Conservation (phyloP, 1,140 invertebrate genomes). For the Camponotus floridanus region DNA sequence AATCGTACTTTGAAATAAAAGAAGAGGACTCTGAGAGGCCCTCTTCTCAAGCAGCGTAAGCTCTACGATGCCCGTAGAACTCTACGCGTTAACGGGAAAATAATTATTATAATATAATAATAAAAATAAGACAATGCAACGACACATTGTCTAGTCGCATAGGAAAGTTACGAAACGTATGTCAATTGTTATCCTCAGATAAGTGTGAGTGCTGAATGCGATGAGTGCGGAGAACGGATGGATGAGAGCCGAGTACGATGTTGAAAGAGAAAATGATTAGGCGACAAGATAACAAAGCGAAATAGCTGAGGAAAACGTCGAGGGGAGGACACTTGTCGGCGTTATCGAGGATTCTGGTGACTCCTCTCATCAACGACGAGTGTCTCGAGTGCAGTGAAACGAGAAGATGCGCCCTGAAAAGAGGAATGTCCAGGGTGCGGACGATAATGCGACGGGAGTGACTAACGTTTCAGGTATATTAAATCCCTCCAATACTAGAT, state of each 20-base stretch:
- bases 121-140: slow-evolving; percentile 64
- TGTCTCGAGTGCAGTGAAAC: slow-evolving; percentile 10
- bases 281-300: background rate
- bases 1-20: background rate
- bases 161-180: slow-evolving; percentile 84
- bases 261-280: slow-evolving; percentile 56
- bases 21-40: background rate
- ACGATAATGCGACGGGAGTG: slow-evolving; percentile 41
- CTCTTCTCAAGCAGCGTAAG: slow-evolving; percentile 6
- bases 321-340: slow-evolving; percentile 1
- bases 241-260: slow-evolving; percentile 52
- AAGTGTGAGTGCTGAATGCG: slow-evolving; percentile 74
- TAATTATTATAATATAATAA: slow-evolving; percentile 42
- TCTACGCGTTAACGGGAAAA: background rate
- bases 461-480: slow-evolving; percentile 77
- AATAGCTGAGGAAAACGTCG: slow-evolving; percentile 5
- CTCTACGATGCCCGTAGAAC: slow-evolving; percentile 16
- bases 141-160: slow-evolving; percentile 75
- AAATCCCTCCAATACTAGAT: slow-evolving; percentile 82
- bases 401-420: slow-evolving; percentile 35
- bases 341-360: slow-evolving; percentile 5
- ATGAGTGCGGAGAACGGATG: slow-evolving; percentile 60
- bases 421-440: slow-evolving; percentile 18
- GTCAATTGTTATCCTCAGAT: slow-evolving; percentile 83
- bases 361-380: background rate